phyloP scores from a whole-genome alignment of 2,888 invertebrate species.

The Heliconius charithonia region DNA sequence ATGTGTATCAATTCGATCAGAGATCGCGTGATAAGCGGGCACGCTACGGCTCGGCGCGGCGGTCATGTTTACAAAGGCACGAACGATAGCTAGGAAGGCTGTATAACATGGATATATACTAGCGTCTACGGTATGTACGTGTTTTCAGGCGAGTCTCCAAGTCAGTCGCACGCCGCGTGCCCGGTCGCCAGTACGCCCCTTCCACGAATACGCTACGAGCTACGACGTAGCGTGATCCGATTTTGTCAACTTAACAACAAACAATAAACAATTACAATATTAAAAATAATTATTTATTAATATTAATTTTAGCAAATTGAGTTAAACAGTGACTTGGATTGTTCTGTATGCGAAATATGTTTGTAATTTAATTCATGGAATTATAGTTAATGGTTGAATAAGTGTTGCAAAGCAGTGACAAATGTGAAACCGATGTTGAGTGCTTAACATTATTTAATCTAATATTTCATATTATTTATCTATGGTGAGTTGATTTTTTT shows the following conservation, averaged over 20 bases:
- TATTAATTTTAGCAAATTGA: neutral
- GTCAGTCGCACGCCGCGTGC: slow-evolving; percentile 64
- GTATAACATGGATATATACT: slow-evolving; percentile 38
- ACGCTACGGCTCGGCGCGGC: slow-evolving; percentile 54
- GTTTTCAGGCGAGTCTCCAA: slow-evolving; percentile 53
- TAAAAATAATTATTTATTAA: neutral
- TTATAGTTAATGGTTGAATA: slow-evolving; percentile 17
- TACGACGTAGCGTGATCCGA: slow-evolving; percentile 50
- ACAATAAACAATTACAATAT: neutral
- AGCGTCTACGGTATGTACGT: slow-evolving; percentile 43
- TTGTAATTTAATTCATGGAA: slow-evolving; percentile 21
- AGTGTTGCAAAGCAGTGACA: slow-evolving; percentile 18
- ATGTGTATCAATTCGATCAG: slow-evolving; percentile 37
- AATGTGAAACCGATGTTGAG: slow-evolving; percentile 24
- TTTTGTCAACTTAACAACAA: slow-evolving; percentile 27
- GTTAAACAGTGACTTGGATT: neutral
- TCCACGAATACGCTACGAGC: slow-evolving; percentile 57
- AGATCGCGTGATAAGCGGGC: slow-evolving; percentile 57
- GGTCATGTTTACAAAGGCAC: slow-evolving; percentile 62
- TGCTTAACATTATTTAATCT: neutral
- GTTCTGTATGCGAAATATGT: slow-evolving; percentile 8
- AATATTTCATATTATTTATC: slow-evolving; percentile 1
- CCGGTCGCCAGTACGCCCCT: slow-evolving; percentile 57
- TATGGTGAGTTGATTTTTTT: slow-evolving; percentile 20
- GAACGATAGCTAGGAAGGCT: slow-evolving; percentile 42